These are phyloP conservation scores for Penaeus vannamei DNA, from an alignment of 1,140 invertebrate species.

Conservation along the genomic window DNA sequence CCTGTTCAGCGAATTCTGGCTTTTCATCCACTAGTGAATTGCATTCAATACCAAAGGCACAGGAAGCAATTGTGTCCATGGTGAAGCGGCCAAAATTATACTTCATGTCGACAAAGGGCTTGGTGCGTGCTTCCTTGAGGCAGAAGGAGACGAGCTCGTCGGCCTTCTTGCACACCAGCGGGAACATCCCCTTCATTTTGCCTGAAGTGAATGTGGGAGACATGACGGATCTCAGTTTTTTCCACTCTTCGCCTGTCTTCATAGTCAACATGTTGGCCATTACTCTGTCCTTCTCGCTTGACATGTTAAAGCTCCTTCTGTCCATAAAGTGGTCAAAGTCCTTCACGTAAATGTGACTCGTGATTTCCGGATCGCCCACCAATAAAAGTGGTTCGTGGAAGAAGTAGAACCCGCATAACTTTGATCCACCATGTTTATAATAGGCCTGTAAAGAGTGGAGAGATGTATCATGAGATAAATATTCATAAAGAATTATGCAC, in stretches of 20 bases:
- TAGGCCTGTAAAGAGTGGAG: too few species aligned
- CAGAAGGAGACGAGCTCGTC: conserved; percentile 22
- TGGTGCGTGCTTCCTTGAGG: conserved; percentile 43
- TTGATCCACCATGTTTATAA: too few species aligned
- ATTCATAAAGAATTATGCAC: too few species aligned
- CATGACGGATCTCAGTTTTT: conserved; percentile 42
- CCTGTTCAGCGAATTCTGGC: conserved; percentile 63
- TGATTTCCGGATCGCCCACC: not conserved
- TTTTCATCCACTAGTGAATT: too few species aligned
- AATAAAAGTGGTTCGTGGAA: not conserved
- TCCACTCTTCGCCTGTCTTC: conserved; percentile 53
- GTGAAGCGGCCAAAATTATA: too few species aligned
- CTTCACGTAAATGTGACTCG: not conserved
- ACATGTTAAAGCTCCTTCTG: not conserved
- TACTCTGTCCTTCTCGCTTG: not conserved
- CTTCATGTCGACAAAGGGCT: conserved; percentile 48
- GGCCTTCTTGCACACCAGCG: not conserved
- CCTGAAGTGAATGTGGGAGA: conserved; percentile 67
- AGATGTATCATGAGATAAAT: too few species aligned
- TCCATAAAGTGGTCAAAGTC: not conserved
- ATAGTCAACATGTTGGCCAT: conserved; percentile 16
- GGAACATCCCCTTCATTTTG: conserved; percentile 58
- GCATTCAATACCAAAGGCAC: too few species aligned
- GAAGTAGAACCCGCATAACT: too few species aligned
- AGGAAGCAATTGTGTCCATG: too few species aligned